Evolutionary conservation across 2,113 vertebrate genomes (phyloP), one percentile per base, ranked within the genome.

Genomic region (Deroptyus accipitrinus): DNA sequence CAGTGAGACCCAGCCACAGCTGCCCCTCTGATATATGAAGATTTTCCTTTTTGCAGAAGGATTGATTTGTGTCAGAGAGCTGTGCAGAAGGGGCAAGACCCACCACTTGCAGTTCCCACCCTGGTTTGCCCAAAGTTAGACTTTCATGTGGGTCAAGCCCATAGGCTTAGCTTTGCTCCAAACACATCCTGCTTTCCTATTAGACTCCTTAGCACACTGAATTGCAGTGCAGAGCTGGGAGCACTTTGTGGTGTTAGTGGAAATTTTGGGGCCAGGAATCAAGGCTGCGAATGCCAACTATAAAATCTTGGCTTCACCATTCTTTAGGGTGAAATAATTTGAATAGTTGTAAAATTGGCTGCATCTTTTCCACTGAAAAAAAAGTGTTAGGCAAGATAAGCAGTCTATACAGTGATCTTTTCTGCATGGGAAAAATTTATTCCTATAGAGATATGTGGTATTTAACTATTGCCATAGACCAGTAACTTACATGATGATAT

Each of bases 251-350:
- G 63, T 12, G 11, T 35, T 17, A 8, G 8, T 7, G 30, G 52
- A 62, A 31, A 42, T 61, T 79, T 48, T 37, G 14, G 55, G 13
- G 10, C 6, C 18, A 62, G n/a, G 30, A 44, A 42, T 35, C 25
- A 35, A 25, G 46, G 41, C 17, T 83, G 35, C 0, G 2, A 73
- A 33, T 0, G 1, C 49, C 3, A 3, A 39, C 28, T 55, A 13
- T 42, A 27, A 15, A 24, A 20, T 63, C 33, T 37, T 14, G 17
- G 37, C 48, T 51, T 83, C 51, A 59, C 24, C 2, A 0, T 18
- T 17, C 14, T 19, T 49, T 74, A 41, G 30, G 8, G 14, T 31
- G 30, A 73, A 85, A 19, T 22, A 61, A 80, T 57, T 44, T 35
- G 8, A 70, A 23, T 10, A 62, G 52, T 20, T 82, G 35, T 39